Percentiles rank a stretch among this genome's conserved stretches.
phyloP scores from a whole-genome alignment of 2,113 vertebrate genomes.

The Chionomys nivalis region DNA sequence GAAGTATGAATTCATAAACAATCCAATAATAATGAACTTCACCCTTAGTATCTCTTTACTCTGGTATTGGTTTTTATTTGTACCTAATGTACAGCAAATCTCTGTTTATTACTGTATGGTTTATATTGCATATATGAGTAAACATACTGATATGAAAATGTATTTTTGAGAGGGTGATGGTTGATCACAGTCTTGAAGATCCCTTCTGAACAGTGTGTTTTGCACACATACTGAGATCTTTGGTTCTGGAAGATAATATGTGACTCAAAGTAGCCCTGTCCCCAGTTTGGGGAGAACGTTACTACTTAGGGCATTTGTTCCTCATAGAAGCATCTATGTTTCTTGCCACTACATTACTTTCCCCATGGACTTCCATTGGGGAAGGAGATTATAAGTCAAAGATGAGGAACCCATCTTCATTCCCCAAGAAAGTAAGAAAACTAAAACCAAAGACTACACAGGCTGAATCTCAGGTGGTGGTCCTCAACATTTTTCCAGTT shows the following conservation, averaged over 20 bases:
- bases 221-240: not conserved
- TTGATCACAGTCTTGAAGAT: not conserved
- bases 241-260: not conserved
- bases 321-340: constrained; percentile 6
- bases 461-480: not conserved
- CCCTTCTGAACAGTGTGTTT: not conserved
- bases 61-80: not conserved
- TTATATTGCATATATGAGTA: not conserved
- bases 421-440: constrained; percentile 3
- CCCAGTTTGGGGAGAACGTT: not conserved
- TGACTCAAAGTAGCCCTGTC: not conserved
- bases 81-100: constrained; percentile 26
- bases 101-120: not conserved
- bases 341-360: not conserved
- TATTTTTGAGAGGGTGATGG: constrained; percentile 6
- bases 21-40: not conserved
- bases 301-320: not conserved
- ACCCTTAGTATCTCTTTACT: not conserved
- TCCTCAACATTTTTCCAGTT: not conserved
- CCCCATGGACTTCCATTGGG: not conserved
- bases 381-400: not conserved
- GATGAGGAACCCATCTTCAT: not conserved
- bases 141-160: not conserved
- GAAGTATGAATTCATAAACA: not conserved
- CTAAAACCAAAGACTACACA: not conserved